Percentiles rank a stretch among this genome's conserved stretches.
Evolutionary conservation across 1,140 invertebrate species (phyloP).

Genomic region (Drosophila oshimai): DNA sequence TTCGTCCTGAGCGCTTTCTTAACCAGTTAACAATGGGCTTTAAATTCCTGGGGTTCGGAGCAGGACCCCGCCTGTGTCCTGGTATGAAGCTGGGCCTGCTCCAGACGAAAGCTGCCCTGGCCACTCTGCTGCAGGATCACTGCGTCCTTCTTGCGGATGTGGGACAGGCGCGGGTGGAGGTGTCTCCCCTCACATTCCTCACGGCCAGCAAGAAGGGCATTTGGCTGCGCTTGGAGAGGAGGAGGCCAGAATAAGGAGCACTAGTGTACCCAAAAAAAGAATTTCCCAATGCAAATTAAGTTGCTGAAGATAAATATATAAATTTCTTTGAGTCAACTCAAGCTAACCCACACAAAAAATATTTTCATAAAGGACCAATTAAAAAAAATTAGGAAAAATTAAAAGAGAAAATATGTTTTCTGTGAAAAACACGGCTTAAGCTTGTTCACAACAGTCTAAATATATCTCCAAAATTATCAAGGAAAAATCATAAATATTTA

Average conservation of each 20-base stretch:
- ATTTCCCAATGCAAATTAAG: too few species aligned
- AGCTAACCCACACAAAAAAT: too few species aligned
- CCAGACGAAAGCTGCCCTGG: constrained; percentile 83
- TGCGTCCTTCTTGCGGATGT: constrained; percentile 5
- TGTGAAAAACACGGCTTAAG: too few species aligned
- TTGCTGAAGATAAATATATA: too few species aligned
- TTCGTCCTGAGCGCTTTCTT: constrained; percentile 86
- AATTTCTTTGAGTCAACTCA: too few species aligned
- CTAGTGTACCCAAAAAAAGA: too few species aligned
- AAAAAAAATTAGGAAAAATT: too few species aligned
- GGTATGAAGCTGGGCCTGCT: constrained; percentile 84
- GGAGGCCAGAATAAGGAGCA: not conserved
- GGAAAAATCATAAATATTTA: too few species aligned
- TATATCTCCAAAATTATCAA: too few species aligned
- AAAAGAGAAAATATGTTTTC: too few species aligned
- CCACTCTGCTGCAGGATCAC: constrained; percentile 35
- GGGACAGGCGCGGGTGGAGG: not conserved
- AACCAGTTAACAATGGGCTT: constrained; percentile 83
- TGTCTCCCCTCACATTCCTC: constrained; percentile 54
- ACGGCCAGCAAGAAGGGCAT: constrained; percentile 38
- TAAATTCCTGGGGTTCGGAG: constrained; percentile 88
- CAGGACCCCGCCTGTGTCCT: constrained; percentile 89
- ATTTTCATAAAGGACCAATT: too few species aligned
- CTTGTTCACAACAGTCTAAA: too few species aligned
- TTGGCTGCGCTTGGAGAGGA: constrained; percentile 42